Conservation (phyloP, 2,797 vertebrate species). For the Typhlichthys eigenmanni region DNA sequence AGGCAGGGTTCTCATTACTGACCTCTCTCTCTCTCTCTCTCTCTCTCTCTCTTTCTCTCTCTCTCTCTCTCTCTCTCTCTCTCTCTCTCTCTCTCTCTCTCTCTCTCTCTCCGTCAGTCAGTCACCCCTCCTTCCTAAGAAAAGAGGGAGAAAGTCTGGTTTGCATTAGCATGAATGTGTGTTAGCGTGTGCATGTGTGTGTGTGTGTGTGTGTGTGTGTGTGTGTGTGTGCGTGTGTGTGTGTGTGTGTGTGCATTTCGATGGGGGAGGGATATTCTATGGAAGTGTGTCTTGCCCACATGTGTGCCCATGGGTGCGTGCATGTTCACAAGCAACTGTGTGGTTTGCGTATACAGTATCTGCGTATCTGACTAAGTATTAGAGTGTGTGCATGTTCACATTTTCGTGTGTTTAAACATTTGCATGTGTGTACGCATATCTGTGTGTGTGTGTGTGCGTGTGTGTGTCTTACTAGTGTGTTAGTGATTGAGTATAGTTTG, state of each 20-base stretch:
- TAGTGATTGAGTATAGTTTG: too few relatives aligned
- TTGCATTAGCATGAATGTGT: slow-evolving; percentile 69
- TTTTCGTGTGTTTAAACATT: too few relatives aligned
- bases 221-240: too few relatives aligned
- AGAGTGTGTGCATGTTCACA: too few relatives aligned
- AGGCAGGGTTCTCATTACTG: slow-evolving; percentile 17
- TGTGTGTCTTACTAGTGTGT: too few relatives aligned
- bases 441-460: too few relatives aligned
- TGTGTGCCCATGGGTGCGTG: slow-evolving; percentile 17
- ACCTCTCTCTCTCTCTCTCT: neutral
- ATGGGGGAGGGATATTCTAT: neutral
- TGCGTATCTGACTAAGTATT: slow-evolving; percentile 7
- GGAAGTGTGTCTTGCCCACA: slow-evolving; percentile 41
- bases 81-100: slow-evolving; percentile 17
- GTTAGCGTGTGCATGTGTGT: neutral
- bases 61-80: slow-evolving; percentile 56
- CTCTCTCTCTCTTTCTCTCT: slow-evolving; percentile 35
- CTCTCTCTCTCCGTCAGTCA: slow-evolving; percentile 10
- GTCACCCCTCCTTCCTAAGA: slow-evolving; percentile 24
- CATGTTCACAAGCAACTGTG: too few relatives aligned
- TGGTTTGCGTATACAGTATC: slow-evolving; percentile 16
- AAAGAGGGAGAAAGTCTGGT: slow-evolving; percentile 69
- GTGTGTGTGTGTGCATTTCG: neutral
- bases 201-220: slow-evolving; percentile 3
- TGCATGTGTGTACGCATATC: too few relatives aligned